Percentiles rank a stretch among this genome's conserved stretches.
Conservation (phyloP, 2,113 vertebrate genomes). For the Pteronura brasiliensis region DNA sequence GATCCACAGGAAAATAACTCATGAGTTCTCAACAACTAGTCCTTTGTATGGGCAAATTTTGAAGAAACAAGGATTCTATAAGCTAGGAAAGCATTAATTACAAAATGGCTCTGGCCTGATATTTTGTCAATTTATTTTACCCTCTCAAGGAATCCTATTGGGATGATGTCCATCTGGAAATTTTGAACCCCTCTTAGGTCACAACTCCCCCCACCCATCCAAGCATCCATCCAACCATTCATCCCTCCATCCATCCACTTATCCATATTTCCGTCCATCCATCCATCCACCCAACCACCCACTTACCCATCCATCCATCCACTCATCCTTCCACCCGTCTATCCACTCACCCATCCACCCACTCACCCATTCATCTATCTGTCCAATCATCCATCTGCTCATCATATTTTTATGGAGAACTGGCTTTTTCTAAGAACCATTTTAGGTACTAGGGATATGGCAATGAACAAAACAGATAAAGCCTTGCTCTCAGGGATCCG, state of each 20-base stretch:
- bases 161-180: not conserved
- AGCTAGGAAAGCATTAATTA: not conserved
- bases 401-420: not conserved
- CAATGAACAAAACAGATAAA: not conserved
- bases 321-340: rapidly evolving
- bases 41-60: not conserved
- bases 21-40: not conserved
- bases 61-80: not conserved
- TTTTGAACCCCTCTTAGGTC: not conserved
- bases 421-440: not conserved
- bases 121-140: not conserved
- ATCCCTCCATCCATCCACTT: not conserved
- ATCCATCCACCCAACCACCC: not conserved
- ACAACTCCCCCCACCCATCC: not conserved
- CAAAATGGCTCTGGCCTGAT: not conserved
- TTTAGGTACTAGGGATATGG: not conserved
- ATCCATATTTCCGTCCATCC: no score
- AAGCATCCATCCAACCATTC: not conserved
- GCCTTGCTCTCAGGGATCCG: not conserved
- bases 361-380: not conserved
- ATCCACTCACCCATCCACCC: not conserved
- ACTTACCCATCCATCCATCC: not conserved
- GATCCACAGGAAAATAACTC: not conserved
- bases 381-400: not conserved
- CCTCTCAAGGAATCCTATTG: not conserved